phyloP scores from a whole-genome alignment of 35 echinoderm and acorn worm species.

The Amphiura filiformis region DNA sequence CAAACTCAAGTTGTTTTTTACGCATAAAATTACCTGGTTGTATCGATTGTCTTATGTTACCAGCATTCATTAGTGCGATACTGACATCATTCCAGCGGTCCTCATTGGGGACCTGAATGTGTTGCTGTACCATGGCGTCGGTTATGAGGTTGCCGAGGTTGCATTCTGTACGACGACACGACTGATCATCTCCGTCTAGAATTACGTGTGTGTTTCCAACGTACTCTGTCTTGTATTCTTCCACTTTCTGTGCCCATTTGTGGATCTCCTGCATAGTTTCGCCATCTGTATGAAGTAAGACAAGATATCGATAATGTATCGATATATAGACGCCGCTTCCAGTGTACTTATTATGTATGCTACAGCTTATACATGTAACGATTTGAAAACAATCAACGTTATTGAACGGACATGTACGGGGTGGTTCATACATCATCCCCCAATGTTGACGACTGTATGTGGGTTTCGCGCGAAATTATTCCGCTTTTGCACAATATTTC shows the following conservation, averaged over 20 bases:
- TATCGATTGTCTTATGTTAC: slow-evolving; percentile 28
- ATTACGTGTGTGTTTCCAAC: neutral
- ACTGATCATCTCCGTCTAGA: neutral
- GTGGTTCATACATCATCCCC: no score
- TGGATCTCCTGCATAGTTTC: neutral
- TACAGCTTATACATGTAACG: no score
- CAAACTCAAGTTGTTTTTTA: no score
- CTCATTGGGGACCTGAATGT: slow-evolving; percentile 7
- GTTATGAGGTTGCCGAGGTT: slow-evolving; percentile 74
- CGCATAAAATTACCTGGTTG: neutral
- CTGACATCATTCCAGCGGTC: slow-evolving; percentile 52
- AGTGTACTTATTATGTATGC: no score
- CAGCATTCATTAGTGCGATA: slow-evolving; percentile 59
- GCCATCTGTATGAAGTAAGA: no score
- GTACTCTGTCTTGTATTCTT: neutral
- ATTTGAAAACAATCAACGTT: no score
- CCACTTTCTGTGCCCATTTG: neutral
- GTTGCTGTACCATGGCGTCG: slow-evolving; percentile 40
- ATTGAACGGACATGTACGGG: no score
- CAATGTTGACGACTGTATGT: no score
- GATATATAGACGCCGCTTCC: no score
- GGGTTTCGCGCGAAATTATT: no score
- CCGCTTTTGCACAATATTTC: no score
- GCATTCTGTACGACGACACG: slow-evolving; percentile 51
- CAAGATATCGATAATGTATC: no score